Evolutionary conservation across 2,888 invertebrate genomes (phyloP), one percentile per base, ranked within the genome.

Genomic region (Andrena marginata): DNA sequence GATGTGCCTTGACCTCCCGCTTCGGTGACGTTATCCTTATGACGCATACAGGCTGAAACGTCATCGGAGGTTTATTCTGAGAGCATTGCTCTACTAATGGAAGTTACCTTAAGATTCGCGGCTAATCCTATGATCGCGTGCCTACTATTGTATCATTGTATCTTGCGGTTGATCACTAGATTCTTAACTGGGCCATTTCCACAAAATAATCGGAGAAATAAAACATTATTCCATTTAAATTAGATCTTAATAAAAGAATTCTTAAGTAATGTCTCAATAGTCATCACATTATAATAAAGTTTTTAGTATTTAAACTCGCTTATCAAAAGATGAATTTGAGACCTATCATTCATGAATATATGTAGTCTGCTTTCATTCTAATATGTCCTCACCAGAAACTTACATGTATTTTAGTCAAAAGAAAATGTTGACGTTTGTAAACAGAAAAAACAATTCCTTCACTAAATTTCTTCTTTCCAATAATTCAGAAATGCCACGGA

Each of bases 1-100:
- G 79, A 64, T 54, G 80, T 49, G 72, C 90, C 90, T 91, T 91
- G 89, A 90, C 90, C 90, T 85, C 90, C 29, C 87, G 80, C 80
- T n/a, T 48, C 33, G 29, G 70, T 86, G 82, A 90, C 90, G 90
- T 90, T 86, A 88, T 75, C 56, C 70, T 87, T 80, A 84, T 84
- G 78, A 83, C 82, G 80, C 64, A 67, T 67, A 35, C 16, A 51
- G 72, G 60, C 33, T 56, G 67, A 75, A 65, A 90, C 91, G 88
- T 89, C 90, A 89, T 83, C 68, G 74, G 72, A 79, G 72, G 67
- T 67, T 74, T 29, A 48, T 26, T 26, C 7, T 60, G 54, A 65
- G 78, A 78, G 56, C 77, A 31, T 78, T 79, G 88, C 62, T 80
- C 78, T 64, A 63, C 71, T 64, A 81, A 81, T 87, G 81, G 80